These are phyloP conservation scores for Sebastes itinus DNA, from an alignment of 2,797 vertebrate genomes.

Conservation along the genomic window DNA sequence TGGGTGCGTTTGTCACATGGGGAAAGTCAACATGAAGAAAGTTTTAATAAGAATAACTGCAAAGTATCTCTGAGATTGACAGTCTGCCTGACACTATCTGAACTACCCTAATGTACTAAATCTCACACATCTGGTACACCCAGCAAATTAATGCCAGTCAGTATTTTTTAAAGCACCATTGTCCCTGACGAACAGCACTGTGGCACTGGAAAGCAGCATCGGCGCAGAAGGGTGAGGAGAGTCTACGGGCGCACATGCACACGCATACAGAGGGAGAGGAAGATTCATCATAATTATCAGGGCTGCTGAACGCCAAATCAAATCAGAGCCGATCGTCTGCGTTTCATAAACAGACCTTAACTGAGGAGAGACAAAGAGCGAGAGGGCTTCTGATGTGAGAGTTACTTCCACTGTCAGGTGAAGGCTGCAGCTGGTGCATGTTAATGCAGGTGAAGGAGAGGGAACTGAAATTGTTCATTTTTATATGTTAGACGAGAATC, in stretches of 20 bases:
- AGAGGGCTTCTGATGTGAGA: conserved; percentile 37
- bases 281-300: conserved; percentile 79
- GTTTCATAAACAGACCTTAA: conserved; percentile 68
- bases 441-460: conserved; percentile 36
- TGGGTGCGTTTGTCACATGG: conserved; percentile 11
- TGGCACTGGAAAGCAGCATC: conserved; percentile 26
- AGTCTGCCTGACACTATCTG: conserved; percentile 37
- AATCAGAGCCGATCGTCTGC: conserved; percentile 58
- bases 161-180: conserved; percentile 25
- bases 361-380: conserved; percentile 45
- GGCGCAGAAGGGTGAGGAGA: not conserved
- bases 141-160: conserved; percentile 63
- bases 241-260: not conserved
- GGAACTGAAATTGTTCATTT: conserved; percentile 33
- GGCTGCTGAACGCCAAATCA: conserved; percentile 72
- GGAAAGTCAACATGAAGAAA: conserved; percentile 18
- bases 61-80: conserved; percentile 17
- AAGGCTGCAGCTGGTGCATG: conserved; percentile 47
- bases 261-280: conserved; percentile 18
- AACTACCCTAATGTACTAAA: conserved; percentile 32
- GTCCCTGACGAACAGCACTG: conserved; percentile 19
- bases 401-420: conserved; percentile 26
- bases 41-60: conserved; percentile 19
- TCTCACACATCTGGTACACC: conserved; percentile 50
- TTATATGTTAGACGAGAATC: conserved; percentile 49